Evolutionary conservation across 2,888 invertebrate species (phyloP).

Genomic region (Ametastegia equiseti): DNA sequence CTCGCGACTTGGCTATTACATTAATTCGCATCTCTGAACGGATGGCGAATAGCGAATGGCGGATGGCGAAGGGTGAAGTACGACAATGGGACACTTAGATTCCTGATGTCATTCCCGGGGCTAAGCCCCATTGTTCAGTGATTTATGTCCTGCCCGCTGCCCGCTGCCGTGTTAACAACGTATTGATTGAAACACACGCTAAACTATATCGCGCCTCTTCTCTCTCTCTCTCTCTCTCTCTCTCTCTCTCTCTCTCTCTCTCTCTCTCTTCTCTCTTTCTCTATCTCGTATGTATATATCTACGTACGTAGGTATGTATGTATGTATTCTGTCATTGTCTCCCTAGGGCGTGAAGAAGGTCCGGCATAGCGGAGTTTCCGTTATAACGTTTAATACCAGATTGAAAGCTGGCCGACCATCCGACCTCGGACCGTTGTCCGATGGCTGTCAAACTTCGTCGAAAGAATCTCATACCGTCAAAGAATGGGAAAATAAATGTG

Average conservation of each 20-base stretch:
- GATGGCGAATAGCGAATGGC: too few relatives aligned
- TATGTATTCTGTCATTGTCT: not conserved
- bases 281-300: not conserved
- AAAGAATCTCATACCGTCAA: too few relatives aligned
- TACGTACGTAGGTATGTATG: not conserved
- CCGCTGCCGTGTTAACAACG: constrained; percentile 43
- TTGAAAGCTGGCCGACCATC: not conserved
- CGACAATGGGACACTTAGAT: constrained; percentile 65
- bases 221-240: not conserved
- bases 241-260: too few relatives aligned
- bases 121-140: constrained; percentile 71
- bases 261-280: not conserved
- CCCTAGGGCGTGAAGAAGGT: constrained; percentile 17
- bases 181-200: constrained; percentile 47
- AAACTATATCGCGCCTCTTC: constrained; percentile 4
- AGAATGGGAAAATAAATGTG: too few relatives aligned
- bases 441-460: not conserved
- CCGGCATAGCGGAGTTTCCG: not conserved
- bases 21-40: constrained; percentile 40
- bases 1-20: constrained; percentile 17
- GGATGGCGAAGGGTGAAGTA: not conserved
- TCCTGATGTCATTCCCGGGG: constrained; percentile 62
- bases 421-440: not conserved
- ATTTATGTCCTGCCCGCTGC: constrained; percentile 64
- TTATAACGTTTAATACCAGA: constrained; percentile 18